Evolutionary conservation across 2,888 invertebrate species (phyloP), one percentile per base, ranked within the genome.

Genomic region (Sicus ferrugineus): DNA sequence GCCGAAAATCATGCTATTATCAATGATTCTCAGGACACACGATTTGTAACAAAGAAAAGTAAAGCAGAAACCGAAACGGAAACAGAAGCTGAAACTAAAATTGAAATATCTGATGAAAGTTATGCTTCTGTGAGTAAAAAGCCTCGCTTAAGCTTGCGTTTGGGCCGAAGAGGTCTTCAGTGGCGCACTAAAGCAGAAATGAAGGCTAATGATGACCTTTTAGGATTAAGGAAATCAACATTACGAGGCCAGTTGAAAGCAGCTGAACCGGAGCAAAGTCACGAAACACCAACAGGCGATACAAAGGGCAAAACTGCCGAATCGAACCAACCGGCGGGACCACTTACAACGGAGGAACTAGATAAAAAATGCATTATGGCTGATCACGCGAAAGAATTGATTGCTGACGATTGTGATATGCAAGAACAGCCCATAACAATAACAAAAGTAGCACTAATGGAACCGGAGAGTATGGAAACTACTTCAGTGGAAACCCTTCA

Each of bases 141-240:
- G 42, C 42, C 28, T 11, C 48, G 46, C 50, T 30, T 50, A 30
- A 50, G 30, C 14, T 31, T 19, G 19, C 30, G n/a, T 19, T n/a
- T 6, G 28, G 46, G 31, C 31, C 31, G 21, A 16, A 28, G 59
- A 50, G 34, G 50, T n/a, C 64, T 70, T 46, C 80, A 78, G 3
- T 81, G 80, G 80, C 75, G 73, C 69, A 80, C 80, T 21, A 80
- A 80, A 63, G 81, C 81, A 1, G 81, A 73, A 66, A 73, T 73
- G 71, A 73, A 73, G 34, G 68, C 68, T 38, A 68, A 64, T 30
- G 23, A 58, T 6, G 38, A 21, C 9, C 28, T 26, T 14, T 16
- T 58, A 42, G 46, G 42, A 26, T 66, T 66, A 19, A 42, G 56
- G 30, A 66, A 56, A 56, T 6, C 38, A 16, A 31, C 66, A 5